These are phyloP conservation scores for Smittia aterrima DNA, from an alignment of 2,888 invertebrate species.

Conservation along the genomic window DNA sequence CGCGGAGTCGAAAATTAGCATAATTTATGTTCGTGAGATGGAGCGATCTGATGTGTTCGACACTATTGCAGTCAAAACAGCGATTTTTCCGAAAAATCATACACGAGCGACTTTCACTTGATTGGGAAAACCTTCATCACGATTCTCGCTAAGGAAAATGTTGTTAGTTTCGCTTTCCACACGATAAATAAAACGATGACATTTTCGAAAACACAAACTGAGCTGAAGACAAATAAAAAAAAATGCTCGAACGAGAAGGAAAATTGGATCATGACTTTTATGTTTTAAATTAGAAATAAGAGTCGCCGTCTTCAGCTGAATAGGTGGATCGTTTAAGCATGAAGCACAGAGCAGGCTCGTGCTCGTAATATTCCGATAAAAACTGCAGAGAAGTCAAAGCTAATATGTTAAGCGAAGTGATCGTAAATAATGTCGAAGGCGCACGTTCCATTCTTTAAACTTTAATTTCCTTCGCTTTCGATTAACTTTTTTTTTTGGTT, in stretches of 20 bases:
- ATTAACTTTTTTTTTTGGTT: not conserved
- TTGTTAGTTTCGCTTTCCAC: not conserved
- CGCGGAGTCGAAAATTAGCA: slow-evolving; percentile 13
- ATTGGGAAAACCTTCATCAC: slow-evolving; percentile 20
- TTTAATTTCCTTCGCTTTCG: slow-evolving; percentile 17
- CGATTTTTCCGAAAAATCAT: not conserved
- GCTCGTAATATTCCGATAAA: not conserved
- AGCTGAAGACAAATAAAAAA: slow-evolving; percentile 8
- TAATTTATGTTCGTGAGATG: slow-evolving; percentile 34
- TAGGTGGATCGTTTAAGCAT: not conserved
- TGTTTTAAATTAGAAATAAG: slow-evolving; percentile 36
- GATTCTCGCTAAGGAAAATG: slow-evolving; percentile 13
- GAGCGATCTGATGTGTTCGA: slow-evolving; percentile 11
- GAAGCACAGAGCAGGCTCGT: not conserved
- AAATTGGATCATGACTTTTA: slow-evolving; percentile 38
- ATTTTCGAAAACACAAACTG: slow-evolving; percentile 29
- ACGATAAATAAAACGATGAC: slow-evolving; percentile 38
- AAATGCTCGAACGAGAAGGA: slow-evolving; percentile 13
- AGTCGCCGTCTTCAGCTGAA: slow-evolving; percentile 3
- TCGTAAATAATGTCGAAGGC: slow-evolving; percentile 26
- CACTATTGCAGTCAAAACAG: slow-evolving; percentile 28
- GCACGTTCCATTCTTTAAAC: slow-evolving; percentile 29
- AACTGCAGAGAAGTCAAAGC: slow-evolving; percentile 1
- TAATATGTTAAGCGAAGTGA: not conserved
- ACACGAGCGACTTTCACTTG: not conserved